A percentile compares a stretch with the other conserved stretches of the same genome.
These are phyloP conservation scores for Acanthochromis polyacanthus DNA, from an alignment of 2,113 vertebrate genomes.

Conservation along the genomic window DNA sequence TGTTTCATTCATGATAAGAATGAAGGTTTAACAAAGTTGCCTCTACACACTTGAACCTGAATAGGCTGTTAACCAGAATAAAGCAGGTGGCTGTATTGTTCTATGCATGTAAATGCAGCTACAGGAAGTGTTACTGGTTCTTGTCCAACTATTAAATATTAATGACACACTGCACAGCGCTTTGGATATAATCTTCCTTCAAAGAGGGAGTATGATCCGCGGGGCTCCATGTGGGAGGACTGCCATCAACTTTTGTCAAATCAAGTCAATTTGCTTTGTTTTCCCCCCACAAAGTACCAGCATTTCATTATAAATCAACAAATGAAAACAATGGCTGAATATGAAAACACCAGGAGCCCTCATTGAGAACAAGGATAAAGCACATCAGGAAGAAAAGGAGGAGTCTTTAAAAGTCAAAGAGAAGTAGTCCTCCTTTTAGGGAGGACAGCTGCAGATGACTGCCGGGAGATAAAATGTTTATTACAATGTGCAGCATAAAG, in stretches of 20 bases:
- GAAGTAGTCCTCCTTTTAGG: background rate
- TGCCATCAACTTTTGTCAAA: constrained; percentile 10
- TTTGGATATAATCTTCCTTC: constrained; percentile 4
- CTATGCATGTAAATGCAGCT: constrained; percentile 9
- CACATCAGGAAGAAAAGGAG: constrained; percentile 10
- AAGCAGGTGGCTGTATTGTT: background rate
- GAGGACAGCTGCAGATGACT: constrained; percentile 1
- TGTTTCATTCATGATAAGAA: constrained; percentile 20
- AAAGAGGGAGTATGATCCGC: constrained; percentile 7
- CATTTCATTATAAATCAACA: constrained; percentile 25
- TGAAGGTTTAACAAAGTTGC: constrained; percentile 9
- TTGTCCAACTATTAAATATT: constrained; percentile 22
- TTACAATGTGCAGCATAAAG: background rate
- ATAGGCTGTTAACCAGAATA: constrained; percentile 14
- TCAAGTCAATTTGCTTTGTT: constrained; percentile 13
- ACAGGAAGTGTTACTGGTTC: background rate
- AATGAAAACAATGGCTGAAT: constrained; percentile 9
- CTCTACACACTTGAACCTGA: background rate
- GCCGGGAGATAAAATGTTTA: constrained; percentile 27
- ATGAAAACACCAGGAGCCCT: constrained; percentile 8
- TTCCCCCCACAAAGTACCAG: background rate
- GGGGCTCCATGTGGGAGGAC: constrained; percentile 1
- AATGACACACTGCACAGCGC: background rate
- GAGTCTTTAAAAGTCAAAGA: background rate
- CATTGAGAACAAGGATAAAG: background rate